These are phyloP conservation scores for Corydoras sp. DNA, from an alignment of 2,113 vertebrate species.

Conservation along the genomic window DNA sequence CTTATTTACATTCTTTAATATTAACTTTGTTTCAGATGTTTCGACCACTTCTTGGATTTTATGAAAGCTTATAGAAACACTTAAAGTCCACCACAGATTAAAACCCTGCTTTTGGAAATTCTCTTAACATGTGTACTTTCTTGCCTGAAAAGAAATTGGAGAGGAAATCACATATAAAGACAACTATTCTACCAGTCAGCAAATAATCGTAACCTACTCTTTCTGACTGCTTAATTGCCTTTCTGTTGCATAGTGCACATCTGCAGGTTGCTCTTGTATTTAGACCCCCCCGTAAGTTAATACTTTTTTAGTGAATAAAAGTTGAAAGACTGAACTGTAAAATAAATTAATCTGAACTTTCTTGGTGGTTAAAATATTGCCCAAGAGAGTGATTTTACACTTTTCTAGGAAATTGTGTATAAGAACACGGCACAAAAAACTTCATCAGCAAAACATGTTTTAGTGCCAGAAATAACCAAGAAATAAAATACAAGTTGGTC, in stretches of 20 bases:
- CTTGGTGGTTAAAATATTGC: slow-evolving; percentile 5
- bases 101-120: no score
- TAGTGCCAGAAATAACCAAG: slow-evolving; percentile 6
- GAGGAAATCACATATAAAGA: not conserved
- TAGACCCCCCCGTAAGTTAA: not conserved
- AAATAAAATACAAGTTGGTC: slow-evolving; percentile 3
- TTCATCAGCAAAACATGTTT: not conserved
- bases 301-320: slow-evolving; percentile 1
- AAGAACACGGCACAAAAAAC: not conserved
- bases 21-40: no score
- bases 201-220: not conserved
- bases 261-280: not conserved
- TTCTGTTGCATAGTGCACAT: not conserved
- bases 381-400: not conserved
- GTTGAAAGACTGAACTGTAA: not conserved
- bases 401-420: not conserved
- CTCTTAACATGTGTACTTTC: no score
- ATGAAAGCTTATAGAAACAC: no score
- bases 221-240: not conserved
- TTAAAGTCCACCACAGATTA: no score
- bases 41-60: no score
- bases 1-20: no score
- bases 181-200: not conserved
- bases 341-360: not conserved
- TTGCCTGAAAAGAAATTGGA: no score